Conservation (phyloP, 2,113 vertebrate genomes). For the Melanostigma gelatinosum region DNA sequence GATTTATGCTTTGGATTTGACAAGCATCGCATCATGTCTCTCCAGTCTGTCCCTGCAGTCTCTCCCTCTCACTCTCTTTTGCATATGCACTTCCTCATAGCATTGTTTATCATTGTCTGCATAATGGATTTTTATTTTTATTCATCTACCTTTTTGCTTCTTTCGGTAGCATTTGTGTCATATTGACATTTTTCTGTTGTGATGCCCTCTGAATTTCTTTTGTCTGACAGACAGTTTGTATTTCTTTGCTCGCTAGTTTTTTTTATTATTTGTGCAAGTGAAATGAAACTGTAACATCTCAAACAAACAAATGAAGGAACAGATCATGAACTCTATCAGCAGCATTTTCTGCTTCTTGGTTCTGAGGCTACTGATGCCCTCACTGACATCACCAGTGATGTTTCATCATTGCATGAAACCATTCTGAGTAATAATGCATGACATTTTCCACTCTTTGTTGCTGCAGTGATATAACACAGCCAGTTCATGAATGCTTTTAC, state of each 20-base stretch:
- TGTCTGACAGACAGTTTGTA: background rate
- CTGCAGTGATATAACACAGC: constrained; percentile 7
- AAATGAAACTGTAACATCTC: background rate
- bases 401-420: constrained; percentile 41
- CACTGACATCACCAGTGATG: constrained; percentile 34
- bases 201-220: constrained; percentile 10
- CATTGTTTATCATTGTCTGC: background rate
- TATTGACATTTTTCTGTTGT: background rate
- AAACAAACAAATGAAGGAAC: constrained; percentile 12
- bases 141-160: constrained; percentile 4
- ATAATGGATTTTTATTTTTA: background rate
- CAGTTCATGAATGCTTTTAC: constrained; percentile 1
- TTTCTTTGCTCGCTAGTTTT: background rate
- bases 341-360: constrained; percentile 10
- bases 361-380: constrained; percentile 16
- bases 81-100: background rate
- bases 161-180: background rate
- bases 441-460: constrained; percentile 38
- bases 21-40: background rate
- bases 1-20: background rate
- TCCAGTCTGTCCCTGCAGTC: background rate
- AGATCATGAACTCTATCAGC: constrained; percentile 24
- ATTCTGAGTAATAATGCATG: constrained; percentile 38
- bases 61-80: background rate
- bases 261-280: background rate